A percentile compares a stretch with the other conserved stretches of the same genome.
Evolutionary conservation across 2,888 invertebrate genomes (phyloP).

Genomic region (Agrochola macilenta): DNA sequence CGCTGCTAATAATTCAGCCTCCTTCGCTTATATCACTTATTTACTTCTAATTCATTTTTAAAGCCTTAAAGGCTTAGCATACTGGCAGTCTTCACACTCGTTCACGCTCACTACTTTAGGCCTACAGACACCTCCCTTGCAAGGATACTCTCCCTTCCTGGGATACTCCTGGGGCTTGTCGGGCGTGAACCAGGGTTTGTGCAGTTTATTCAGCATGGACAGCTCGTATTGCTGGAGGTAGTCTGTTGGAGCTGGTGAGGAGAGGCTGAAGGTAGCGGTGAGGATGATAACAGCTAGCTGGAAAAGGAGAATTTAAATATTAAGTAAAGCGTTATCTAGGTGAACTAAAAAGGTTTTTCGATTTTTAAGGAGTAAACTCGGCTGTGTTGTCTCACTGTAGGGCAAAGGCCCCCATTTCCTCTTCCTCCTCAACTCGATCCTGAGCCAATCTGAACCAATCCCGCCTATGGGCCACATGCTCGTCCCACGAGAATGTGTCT

Average conservation of each 20-base stretch:
- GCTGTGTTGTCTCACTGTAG: too few relatives aligned
- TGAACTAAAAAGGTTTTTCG: too few relatives aligned
- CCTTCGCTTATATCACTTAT: too few relatives aligned
- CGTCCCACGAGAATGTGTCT: too few relatives aligned
- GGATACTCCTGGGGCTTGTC: conserved; percentile 72
- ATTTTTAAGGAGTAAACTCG: too few relatives aligned
- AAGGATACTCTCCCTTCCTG: conserved; percentile 77
- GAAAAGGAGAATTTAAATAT: conserved; percentile 28
- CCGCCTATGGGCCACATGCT: too few relatives aligned
- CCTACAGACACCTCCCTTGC: conserved; percentile 71
- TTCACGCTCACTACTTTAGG: conserved; percentile 48
- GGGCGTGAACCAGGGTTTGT: conserved; percentile 73
- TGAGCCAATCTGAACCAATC: too few relatives aligned
- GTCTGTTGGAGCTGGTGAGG: conserved; percentile 64
- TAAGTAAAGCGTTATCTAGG: too few relatives aligned
- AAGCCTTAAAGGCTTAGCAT: conserved; percentile 66
- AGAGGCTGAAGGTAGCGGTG: conserved; percentile 40
- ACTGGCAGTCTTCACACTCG: conserved; percentile 73
- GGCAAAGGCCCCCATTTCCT: too few relatives aligned
- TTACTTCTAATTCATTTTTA: neutral
- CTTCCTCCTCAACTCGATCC: too few relatives aligned
- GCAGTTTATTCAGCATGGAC: conserved; percentile 74
- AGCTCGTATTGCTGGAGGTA: conserved; percentile 68
- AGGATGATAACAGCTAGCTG: conserved; percentile 65
- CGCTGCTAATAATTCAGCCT: too few relatives aligned